phyloP scores from a whole-genome alignment of 2,113 vertebrate genomes.

The Sprattus sprattus region DNA sequence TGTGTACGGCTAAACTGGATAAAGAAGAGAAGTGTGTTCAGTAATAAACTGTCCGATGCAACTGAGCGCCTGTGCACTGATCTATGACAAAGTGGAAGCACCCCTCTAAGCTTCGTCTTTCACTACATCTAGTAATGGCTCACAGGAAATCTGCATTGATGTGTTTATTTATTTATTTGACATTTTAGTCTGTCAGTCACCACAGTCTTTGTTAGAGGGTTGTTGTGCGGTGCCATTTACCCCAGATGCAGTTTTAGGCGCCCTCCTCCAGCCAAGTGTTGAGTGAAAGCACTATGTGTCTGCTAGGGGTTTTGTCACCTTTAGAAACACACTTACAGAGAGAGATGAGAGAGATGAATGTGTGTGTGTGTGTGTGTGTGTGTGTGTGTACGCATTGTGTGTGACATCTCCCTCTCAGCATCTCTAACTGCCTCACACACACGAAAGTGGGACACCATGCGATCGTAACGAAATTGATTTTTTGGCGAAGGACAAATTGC shows the following conservation, averaged over 20 bases:
- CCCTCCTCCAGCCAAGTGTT: background rate
- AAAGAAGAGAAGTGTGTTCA: background rate
- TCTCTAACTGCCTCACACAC: background rate
- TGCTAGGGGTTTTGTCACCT: background rate
- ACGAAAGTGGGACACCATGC: background rate
- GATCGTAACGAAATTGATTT: constrained; percentile 37
- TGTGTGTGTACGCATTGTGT: background rate
- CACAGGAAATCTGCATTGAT: background rate
- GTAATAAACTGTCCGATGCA: background rate
- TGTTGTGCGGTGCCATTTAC: background rate
- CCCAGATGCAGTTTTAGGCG: background rate
- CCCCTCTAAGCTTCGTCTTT: background rate
- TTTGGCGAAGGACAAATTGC: constrained; percentile 41
- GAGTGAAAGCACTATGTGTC: background rate
- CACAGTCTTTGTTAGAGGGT: background rate
- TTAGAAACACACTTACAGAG: background rate
- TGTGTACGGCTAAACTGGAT: background rate
- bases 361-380: no score
- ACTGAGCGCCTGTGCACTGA: background rate
- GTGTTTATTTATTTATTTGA: background rate
- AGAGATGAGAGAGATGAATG: background rate
- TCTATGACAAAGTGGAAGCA: background rate
- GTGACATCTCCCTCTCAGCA: background rate
- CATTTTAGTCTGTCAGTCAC: background rate
- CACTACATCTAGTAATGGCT: background rate